Conservation (phyloP, 2,113 vertebrate species). For the Orycteropus afer region DNA sequence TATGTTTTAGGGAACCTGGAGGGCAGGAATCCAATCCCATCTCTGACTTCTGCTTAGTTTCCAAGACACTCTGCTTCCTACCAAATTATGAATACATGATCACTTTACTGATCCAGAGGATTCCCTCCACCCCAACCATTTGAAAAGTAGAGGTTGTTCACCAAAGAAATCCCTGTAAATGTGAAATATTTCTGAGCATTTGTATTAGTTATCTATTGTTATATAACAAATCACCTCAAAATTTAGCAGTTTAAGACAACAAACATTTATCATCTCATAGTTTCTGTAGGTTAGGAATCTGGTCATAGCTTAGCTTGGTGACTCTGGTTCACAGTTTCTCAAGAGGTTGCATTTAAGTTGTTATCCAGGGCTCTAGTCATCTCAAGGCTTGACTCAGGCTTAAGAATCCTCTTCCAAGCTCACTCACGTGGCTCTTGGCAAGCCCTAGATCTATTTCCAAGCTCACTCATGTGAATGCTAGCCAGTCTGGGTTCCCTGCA, state of each 20-base stretch:
- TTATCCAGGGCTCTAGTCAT: background rate
- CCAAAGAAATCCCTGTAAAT: background rate
- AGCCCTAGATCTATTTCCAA: background rate
- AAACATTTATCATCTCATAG: too few relatives aligned
- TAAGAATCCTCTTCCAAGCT: background rate
- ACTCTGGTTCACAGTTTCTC: background rate
- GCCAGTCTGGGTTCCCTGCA: background rate
- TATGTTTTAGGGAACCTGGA: background rate
- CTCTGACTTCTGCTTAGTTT: background rate
- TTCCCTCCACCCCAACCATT: background rate
- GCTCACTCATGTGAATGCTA: background rate
- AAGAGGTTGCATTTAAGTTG: background rate
- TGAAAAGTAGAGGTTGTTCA: background rate
- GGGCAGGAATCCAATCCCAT: background rate
- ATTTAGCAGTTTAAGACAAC: background rate
- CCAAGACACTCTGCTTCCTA: background rate
- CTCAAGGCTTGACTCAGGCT: background rate
- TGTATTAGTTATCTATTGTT: background rate
- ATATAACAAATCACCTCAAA: background rate
- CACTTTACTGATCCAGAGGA: background rate
- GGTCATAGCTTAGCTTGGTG: background rate
- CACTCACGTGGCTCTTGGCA: background rate
- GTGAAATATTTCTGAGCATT: background rate
- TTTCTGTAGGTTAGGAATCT: background rate
- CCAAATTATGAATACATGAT: background rate